phyloP scores from a whole-genome alignment of 2,797 vertebrate genomes.

The Loriculus beryllinus region DNA sequence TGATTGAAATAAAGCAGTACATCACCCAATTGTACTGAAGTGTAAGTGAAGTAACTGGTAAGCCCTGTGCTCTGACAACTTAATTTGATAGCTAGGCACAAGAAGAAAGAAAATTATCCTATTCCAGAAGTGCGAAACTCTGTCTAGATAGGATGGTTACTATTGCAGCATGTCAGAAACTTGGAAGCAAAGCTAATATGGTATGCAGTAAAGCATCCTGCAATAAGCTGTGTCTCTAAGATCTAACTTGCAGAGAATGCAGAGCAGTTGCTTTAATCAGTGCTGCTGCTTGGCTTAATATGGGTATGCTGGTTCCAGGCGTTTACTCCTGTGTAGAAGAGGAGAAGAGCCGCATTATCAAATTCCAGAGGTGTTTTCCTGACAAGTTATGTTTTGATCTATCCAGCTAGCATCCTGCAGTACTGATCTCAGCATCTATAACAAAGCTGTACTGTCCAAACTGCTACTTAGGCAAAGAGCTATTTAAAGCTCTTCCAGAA shows the following conservation, averaged over 20 bases:
- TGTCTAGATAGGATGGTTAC: background rate
- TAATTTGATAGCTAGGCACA: background rate
- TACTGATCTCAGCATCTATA: background rate
- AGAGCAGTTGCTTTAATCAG: background rate
- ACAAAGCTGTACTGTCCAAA: background rate
- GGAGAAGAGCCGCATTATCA: background rate
- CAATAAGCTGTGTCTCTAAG: background rate
- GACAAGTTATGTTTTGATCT: background rate
- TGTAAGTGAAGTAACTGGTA: background rate
- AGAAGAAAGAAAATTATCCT: background rate
- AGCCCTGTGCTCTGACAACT: background rate
- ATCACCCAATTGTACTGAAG: background rate
- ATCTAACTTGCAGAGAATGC: background rate
- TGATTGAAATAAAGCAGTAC: background rate
- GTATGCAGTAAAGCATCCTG: background rate
- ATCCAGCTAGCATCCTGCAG: background rate
- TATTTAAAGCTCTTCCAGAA: slow-evolving; percentile 40
- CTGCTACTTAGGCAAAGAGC: background rate
- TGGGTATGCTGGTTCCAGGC: background rate
- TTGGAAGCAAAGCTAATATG: background rate
- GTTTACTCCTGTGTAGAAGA: background rate
- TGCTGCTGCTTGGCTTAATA: background rate
- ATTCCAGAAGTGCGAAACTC: background rate
- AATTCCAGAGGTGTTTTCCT: slow-evolving; percentile 1
- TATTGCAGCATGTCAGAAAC: background rate